Percentiles rank a stretch among this genome's conserved stretches.
Evolutionary conservation across 2,113 vertebrate genomes (phyloP).

Genomic region (Struthidea cinerea): DNA sequence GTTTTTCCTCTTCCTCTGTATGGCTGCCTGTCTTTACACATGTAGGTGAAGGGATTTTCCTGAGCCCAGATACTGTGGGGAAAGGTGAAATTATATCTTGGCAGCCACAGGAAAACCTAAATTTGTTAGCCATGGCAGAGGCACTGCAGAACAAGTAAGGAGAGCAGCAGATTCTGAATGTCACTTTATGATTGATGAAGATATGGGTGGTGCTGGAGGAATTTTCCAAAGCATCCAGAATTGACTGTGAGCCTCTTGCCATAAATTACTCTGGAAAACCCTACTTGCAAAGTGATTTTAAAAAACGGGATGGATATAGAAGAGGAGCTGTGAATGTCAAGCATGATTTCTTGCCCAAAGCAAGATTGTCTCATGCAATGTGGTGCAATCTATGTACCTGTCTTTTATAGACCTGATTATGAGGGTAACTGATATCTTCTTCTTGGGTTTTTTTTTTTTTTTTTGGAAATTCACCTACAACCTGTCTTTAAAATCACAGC

Average conservation of each 20-base stretch:
- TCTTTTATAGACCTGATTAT: slow-evolving; percentile 3
- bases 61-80: background rate
- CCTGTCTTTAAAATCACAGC: background rate
- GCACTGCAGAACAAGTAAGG: background rate
- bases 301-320: background rate
- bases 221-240: background rate
- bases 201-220: background rate
- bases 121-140: background rate
- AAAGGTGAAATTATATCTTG: background rate
- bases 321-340: background rate
- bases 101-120: background rate
- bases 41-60: background rate
- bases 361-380: background rate
- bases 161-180: background rate
- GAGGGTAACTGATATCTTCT: background rate
- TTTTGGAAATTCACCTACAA: background rate
- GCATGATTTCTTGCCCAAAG: background rate
- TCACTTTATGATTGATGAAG: background rate
- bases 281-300: background rate
- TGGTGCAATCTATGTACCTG: background rate
- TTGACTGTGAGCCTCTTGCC: background rate
- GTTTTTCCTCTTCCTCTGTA: background rate
- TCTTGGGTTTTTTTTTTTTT: background rate
- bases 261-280: background rate
- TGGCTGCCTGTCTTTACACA: background rate